These are phyloP conservation scores for Riparia riparia DNA, from an alignment of 2,113 vertebrate species.

Conservation along the genomic window DNA sequence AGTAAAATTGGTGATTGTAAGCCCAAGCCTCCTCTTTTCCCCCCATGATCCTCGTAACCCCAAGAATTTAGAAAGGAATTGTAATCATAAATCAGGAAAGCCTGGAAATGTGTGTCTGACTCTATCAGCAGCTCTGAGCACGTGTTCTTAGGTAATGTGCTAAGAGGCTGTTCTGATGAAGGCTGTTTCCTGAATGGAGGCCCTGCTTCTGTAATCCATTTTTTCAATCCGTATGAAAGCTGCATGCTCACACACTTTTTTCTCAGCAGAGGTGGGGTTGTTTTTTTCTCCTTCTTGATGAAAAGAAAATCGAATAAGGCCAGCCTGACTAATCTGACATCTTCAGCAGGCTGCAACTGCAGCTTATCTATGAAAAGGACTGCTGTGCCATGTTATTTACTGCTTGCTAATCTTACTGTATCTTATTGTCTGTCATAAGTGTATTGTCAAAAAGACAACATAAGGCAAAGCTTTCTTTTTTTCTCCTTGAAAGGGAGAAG, in stretches of 20 bases:
- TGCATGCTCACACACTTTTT: neutral
- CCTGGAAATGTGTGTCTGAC: neutral
- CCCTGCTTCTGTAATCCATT: neutral
- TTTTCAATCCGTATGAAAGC: neutral
- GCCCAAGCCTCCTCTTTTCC: neutral
- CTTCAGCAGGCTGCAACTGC: slow-evolving; percentile 37
- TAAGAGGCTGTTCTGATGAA: neutral
- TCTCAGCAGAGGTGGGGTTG: neutral
- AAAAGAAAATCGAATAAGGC: slow-evolving; percentile 39
- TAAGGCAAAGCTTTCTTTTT: neutral
- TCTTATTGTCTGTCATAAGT: neutral
- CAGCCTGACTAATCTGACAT: slow-evolving; percentile 25
- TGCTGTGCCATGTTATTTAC: slow-evolving; percentile 22
- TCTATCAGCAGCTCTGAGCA: neutral
- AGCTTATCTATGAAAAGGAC: slow-evolving; percentile 30
- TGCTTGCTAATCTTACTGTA: slow-evolving; percentile 18
- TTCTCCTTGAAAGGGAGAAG: neutral
- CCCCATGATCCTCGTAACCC: neutral
- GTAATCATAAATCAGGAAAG: neutral
- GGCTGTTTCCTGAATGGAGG: neutral
- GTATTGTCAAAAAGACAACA: slow-evolving; percentile 3
- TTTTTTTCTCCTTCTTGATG: neutral
- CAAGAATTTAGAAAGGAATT: neutral
- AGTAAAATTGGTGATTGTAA: neutral
- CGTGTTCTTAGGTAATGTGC: neutral